These are phyloP conservation scores for Leptopilina myrica DNA, from an alignment of 2,888 invertebrate genomes.

Conservation along the genomic window DNA sequence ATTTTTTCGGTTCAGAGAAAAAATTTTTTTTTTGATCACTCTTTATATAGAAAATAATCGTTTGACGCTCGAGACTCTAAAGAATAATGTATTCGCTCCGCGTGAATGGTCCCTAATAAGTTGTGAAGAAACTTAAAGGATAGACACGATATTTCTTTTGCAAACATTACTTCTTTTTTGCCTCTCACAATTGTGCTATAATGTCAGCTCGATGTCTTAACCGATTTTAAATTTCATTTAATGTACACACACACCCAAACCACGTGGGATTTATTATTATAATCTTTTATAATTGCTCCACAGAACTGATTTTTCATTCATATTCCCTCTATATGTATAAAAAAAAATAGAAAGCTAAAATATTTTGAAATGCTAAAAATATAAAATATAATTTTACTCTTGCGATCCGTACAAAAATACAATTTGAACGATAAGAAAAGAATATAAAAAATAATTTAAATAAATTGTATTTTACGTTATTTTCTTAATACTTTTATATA, in stretches of 20 bases:
- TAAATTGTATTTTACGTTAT: too few relatives aligned
- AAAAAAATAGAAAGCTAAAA: not conserved
- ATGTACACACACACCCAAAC: constrained; percentile 17
- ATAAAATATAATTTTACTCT: too few relatives aligned
- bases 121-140: constrained; percentile 1
- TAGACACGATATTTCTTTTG: constrained; percentile 25
- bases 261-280: constrained; percentile 25
- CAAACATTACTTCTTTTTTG: constrained; percentile 24
- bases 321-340: not conserved
- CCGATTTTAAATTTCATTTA: constrained; percentile 12
- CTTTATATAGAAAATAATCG: too few relatives aligned
- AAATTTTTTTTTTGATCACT: too few relatives aligned
- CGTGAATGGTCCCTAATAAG: not conserved
- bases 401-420: too few relatives aligned
- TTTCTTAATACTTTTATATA: too few relatives aligned
- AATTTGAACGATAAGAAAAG: too few relatives aligned
- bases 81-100: not conserved
- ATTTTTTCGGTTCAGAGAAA: too few relatives aligned
- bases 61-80: constrained; percentile 1
- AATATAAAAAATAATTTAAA: too few relatives aligned
- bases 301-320: constrained; percentile 16
- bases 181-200: constrained; percentile 29
- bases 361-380: too few relatives aligned
- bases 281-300: constrained; percentile 24
- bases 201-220: constrained; percentile 34